Base-by-base conservation (phyloP, 35 echinoderm and acorn worm genomes). In the Ophioderma brevispina region DNA sequence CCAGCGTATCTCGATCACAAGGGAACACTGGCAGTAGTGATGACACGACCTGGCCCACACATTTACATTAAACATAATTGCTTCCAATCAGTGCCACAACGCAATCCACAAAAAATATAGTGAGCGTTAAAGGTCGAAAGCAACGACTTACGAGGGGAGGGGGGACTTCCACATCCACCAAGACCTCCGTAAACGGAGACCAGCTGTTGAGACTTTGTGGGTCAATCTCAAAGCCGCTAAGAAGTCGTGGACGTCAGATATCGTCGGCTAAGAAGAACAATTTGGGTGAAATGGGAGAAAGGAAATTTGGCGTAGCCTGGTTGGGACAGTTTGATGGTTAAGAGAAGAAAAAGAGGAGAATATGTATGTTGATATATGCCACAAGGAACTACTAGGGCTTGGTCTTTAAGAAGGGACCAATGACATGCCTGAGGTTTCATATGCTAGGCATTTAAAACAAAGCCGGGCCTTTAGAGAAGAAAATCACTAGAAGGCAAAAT, bases 251-350 rank as follows among this genome's bases (percentile, higher is more conserved):
- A 23, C 59, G 59, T 25, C 59, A 70, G 59, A 75, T 59, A 34
- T 63, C 63, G 3, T n/a, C 36, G 32, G 52, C 83, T 15, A 85
- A 85, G 19, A 59, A 59, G 30, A 85, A 59, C 35, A 85, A 85
- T 59, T 59, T 85, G n/a, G 83, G 35, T 10, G 30, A n/a, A 85
- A 21, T 85, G 83, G 83, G 83, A 85, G 33, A 52, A 85, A 21
- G 81, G 18, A 1, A 32, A 63, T 33, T 6, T 85, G 0, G 55
- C 46, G 17, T 35, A 64, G 6, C n/a, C 33, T 4, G 28, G 52
- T 13, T 49, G 70, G 31, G 52, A 63, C 1, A 64, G 0, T 59
- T 59, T 0, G 56, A 84, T 6, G 25, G 38, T 40, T 64, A 40
- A 38, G 10, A 82, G 32, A 43, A 82, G 31, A 70, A 19, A 85